These are phyloP conservation scores for Coenobita brevimanus DNA, from an alignment of 1,140 invertebrate genomes.

Conservation along the genomic window DNA sequence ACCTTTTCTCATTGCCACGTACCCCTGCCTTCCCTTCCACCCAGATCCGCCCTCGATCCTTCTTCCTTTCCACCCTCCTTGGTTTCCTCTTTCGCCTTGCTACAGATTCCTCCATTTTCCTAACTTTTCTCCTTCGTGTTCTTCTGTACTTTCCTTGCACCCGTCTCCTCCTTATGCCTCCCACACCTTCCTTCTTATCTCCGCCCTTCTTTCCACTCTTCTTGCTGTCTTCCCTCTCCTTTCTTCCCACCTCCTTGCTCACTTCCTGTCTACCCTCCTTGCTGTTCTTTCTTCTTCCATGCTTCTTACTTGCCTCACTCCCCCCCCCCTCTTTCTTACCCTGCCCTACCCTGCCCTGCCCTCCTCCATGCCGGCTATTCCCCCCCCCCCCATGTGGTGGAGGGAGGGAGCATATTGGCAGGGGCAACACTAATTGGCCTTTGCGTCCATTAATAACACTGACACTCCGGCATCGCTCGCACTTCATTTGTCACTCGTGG, in stretches of 20 bases:
- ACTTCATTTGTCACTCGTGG: conserved; percentile 48
- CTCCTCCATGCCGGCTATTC: background rate
- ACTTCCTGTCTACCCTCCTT: background rate
- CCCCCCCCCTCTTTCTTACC: background rate
- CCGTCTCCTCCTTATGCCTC: background rate
- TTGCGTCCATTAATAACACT: conserved; percentile 54
- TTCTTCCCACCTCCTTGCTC: too few relatives aligned
- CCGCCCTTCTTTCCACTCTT: background rate
- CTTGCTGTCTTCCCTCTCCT: background rate
- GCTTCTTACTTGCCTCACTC: background rate
- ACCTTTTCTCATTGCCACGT: background rate
- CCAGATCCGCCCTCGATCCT: background rate
- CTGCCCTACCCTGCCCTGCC: background rate
- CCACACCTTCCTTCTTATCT: background rate
- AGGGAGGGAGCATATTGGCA: background rate
- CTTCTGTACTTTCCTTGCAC: background rate
- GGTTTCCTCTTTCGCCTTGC: background rate
- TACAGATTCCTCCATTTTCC: background rate
- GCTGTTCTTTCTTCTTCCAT: background rate
- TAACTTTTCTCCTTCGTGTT: background rate
- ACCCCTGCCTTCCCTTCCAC: background rate
- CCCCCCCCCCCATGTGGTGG: background rate
- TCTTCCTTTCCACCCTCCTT: background rate
- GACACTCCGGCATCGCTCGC: conserved; percentile 41
- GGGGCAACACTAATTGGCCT: conserved; percentile 51